phyloP scores from a whole-genome alignment of 2,888 invertebrate genomes.

The Bhutanitis thaidina region DNA sequence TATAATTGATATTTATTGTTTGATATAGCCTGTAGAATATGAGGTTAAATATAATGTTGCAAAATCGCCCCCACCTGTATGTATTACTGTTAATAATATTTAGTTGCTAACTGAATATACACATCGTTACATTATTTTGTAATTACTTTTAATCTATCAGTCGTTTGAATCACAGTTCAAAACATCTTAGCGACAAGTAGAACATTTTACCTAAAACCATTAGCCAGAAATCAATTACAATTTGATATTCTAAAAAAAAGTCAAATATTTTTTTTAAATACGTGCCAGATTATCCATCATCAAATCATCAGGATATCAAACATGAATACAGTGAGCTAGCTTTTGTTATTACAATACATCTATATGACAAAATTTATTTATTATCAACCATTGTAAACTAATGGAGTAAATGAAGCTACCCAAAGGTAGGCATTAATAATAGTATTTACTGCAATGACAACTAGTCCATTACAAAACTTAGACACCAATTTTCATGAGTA shows the following conservation, averaged over 20 bases:
- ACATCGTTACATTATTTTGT: constrained; percentile 6
- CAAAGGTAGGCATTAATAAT: not conserved
- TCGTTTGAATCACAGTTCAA: constrained; percentile 22
- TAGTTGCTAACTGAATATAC: constrained; percentile 12
- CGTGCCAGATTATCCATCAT: no score
- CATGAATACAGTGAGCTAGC: not conserved
- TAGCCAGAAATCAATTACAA: not conserved
- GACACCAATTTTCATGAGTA: no score
- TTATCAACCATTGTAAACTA: not conserved
- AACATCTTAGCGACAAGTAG: constrained; percentile 15
- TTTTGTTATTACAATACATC: no score
- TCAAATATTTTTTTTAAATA: no score
- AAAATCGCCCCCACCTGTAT: no score
- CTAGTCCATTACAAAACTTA: no score
- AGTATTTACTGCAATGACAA: not conserved
- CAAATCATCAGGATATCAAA: no score
- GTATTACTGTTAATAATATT: constrained; percentile 4
- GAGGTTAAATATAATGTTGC: no score
- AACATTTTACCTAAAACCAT: constrained; percentile 1
- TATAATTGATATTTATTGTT: no score
- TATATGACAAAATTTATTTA: no score
- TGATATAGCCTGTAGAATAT: no score
- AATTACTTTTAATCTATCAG: constrained; percentile 16
- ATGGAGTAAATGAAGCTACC: not conserved
- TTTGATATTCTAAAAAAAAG: not conserved